phyloP scores from a whole-genome alignment of 2,888 invertebrate genomes.

The Nipponacmea schrenckii region DNA sequence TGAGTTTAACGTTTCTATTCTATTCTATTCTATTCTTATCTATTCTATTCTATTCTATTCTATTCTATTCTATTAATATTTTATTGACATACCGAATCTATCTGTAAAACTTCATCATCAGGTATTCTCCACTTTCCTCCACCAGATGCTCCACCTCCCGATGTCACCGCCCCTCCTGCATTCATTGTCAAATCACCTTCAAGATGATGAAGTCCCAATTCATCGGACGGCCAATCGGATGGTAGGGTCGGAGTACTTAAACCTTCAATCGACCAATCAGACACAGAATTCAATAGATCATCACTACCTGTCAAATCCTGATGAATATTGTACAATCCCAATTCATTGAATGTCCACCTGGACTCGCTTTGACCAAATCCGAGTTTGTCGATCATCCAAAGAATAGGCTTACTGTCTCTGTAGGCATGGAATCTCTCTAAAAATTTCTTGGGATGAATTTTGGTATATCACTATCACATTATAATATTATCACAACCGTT shows the following conservation, averaged over 20 bases:
- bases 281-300: not conserved
- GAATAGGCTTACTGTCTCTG: no score
- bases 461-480: no score
- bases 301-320: not conserved
- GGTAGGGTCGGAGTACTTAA: not conserved
- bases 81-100: not conserved
- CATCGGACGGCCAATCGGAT: slow-evolving; percentile 2
- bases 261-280: not conserved
- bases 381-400: slow-evolving; percentile 1
- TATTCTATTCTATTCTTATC: no score
- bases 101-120: slow-evolving; percentile 1
- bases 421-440: no score
- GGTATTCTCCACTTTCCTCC: slow-evolving; percentile 1
- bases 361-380: not conserved
- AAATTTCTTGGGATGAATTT: no score
- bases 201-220: slow-evolving; percentile 4
- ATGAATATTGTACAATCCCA: not conserved
- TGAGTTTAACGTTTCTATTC: no score
- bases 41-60: no score
- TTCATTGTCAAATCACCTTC: slow-evolving; percentile 4
- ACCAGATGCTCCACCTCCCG: not conserved
- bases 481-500: no score
- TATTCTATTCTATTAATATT: not conserved
- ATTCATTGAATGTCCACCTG: slow-evolving; percentile 1
- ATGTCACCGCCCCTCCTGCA: not conserved